Base-by-base conservation (phyloP, 1,140 invertebrate genomes). In the Drosophila melanica region DNA sequence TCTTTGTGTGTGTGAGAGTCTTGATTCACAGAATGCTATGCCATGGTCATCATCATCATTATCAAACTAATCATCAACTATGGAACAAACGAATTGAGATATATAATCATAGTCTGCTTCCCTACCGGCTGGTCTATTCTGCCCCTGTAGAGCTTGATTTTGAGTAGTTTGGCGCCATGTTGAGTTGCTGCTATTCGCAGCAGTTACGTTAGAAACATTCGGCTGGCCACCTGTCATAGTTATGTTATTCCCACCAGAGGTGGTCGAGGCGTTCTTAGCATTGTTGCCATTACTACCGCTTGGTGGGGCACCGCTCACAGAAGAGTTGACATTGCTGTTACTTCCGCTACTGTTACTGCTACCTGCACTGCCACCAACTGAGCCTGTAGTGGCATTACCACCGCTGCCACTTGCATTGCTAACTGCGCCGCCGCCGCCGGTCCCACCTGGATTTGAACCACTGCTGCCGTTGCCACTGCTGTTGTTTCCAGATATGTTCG, bases 51-150 rank as follows among this genome's bases (percentile, higher is more conserved):
- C 47, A 55, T 65, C 65, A 60, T 47, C 60, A 62, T 74, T 30
- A 55, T 65, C 65, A 57, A 55, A 71, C 44, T 77, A 91, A 75
- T 91, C 90, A 84, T 91, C 90, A 85, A 91, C 90, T 81, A 91
- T 91, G 65, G 90, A 91, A 78, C 90, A 91, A 79, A 91, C 90
- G 53, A 81, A 90, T 78, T 90, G 90, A 77, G 90, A 91, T 87
- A 91, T 87, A 87, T 87, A 90, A 73, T 91, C 90, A 71, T 84
- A 91, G 53, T 91, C 90, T 39, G 86, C 75, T 85, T 91, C 90
- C 58, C 90, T 77, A 69, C 91, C 91, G 16, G 81, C 37, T 65
- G 90, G 81, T 63, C 91, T 81, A 63, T 74, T 77, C 75, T 81
- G 85, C 39, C 73, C 79, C 58, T 86, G 79, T 70, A 84, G 75